Percentiles rank a stretch among this genome's conserved stretches.
Evolutionary conservation across 2,888 invertebrate species (phyloP).

Genomic region (Melanophora roralis): DNA sequence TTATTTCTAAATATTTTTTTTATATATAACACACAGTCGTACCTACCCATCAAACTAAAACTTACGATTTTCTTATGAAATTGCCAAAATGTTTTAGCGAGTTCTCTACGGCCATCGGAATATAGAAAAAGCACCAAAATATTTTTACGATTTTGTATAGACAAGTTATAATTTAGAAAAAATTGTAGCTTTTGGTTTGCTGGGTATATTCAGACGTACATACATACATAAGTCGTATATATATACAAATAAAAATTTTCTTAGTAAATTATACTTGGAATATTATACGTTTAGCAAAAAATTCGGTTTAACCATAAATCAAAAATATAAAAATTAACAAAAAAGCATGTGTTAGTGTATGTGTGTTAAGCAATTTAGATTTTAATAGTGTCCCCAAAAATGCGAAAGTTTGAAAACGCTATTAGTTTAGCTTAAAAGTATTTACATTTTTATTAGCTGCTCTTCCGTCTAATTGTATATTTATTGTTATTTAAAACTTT

Average conservation of each 20-base stretch:
- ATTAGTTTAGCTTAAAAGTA: background rate
- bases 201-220: background rate
- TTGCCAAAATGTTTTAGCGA: no score
- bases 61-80: no score
- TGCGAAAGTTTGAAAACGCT: background rate
- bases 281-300: conserved; percentile 31
- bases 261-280: conserved; percentile 58
- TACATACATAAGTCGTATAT: no score
- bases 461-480: background rate
- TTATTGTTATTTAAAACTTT: conserved; percentile 11
- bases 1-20: background rate
- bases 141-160: no score
- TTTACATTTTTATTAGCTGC: background rate
- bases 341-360: no score
- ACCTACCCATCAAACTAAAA: no score
- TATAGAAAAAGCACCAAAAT: no score
- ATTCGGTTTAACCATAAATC: background rate
- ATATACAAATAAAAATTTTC: conserved; percentile 26
- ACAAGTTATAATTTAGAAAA: no score
- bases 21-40: no score
- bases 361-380: conserved; percentile 31
- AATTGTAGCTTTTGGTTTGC: no score
- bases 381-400: conserved; percentile 37
- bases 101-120: no score
- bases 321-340: background rate